phyloP scores from a whole-genome alignment of 1,140 invertebrate species.

The Scylla paramamosain region DNA sequence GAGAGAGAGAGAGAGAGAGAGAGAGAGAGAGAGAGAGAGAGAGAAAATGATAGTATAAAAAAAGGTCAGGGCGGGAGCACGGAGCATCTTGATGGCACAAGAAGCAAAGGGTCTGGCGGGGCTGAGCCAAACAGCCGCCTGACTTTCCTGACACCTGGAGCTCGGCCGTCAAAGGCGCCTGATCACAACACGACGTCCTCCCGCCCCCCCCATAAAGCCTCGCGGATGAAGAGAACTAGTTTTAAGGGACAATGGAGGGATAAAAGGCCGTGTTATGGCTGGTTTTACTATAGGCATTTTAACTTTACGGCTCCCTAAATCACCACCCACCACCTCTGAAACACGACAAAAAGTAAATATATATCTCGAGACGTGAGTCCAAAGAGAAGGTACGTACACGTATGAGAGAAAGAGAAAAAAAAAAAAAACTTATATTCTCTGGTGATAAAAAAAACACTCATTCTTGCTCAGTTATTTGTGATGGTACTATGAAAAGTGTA shows the following conservation, averaged over 20 bases:
- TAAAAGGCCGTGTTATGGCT: slow-evolving; percentile 42
- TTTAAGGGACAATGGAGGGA: slow-evolving; percentile 42
- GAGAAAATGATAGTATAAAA: no score
- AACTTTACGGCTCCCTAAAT: slow-evolving; percentile 42
- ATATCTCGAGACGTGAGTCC: not conserved
- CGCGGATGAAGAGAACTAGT: slow-evolving; percentile 44
- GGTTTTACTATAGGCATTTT: slow-evolving; percentile 50
- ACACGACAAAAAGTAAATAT: slow-evolving; percentile 12
- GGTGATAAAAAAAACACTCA: no score
- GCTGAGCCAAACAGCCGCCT: not conserved
- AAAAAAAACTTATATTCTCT: no score
- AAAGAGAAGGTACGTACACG: not conserved
- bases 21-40: no score
- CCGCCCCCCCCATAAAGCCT: slow-evolving; percentile 23
- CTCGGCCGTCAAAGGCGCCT: not conserved
- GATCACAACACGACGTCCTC: slow-evolving; percentile 18
- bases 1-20: not conserved
- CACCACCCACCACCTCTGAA: slow-evolving; percentile 42
- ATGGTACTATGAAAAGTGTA: not conserved
- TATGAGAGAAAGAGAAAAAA: not conserved
- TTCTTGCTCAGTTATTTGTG: not conserved
- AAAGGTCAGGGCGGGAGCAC: no score
- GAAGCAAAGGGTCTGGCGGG: not conserved
- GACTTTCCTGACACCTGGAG: not conserved
- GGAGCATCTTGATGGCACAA: not conserved